These are phyloP conservation scores for Eumacrocentrus americanus DNA, from an alignment of 2,888 invertebrate species.

Conservation along the genomic window DNA sequence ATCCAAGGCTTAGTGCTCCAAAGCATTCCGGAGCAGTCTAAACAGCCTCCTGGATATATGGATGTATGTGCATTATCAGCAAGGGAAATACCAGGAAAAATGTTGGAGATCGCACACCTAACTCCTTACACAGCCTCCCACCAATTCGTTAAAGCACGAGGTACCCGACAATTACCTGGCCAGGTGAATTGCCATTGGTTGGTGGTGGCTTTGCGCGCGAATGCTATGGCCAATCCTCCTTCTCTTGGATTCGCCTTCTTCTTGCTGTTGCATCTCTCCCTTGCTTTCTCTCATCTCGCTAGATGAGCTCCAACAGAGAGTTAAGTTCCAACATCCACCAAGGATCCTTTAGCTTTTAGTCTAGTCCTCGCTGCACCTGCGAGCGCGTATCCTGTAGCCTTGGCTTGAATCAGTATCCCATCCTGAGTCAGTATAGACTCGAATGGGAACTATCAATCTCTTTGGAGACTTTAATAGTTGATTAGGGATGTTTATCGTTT, in stretches of 20 bases:
- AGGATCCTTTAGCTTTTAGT: conserved; percentile 45
- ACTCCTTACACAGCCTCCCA: conserved; percentile 10
- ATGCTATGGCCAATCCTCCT: conserved; percentile 23
- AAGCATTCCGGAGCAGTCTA: too few relatives aligned
- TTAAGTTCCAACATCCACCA: conserved; percentile 43
- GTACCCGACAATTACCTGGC: conserved; percentile 29
- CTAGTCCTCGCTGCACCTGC: conserved; percentile 50
- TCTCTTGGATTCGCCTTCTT: conserved; percentile 14
- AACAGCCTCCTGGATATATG: too few relatives aligned
- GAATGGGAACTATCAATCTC: too few relatives aligned
- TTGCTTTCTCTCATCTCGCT: conserved; percentile 15
- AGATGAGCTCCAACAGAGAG: conserved; percentile 11
- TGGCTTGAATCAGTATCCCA: too few relatives aligned
- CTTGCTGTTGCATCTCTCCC: conserved; percentile 22
- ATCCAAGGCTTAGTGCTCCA: too few relatives aligned
- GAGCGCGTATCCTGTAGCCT: conserved; percentile 34
- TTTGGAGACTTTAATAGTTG: neutral
- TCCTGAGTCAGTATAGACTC: too few relatives aligned
- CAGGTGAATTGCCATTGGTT: conserved; percentile 32
- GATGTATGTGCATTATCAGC: too few relatives aligned
- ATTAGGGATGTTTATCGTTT: neutral
- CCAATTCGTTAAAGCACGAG: conserved; percentile 9
- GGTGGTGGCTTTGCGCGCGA: conserved; percentile 31
- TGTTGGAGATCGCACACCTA: too few relatives aligned
- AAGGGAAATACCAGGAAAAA: too few relatives aligned